These are phyloP conservation scores for Calliopum simillimum DNA, from an alignment of 2,888 invertebrate genomes.

Conservation along the genomic window DNA sequence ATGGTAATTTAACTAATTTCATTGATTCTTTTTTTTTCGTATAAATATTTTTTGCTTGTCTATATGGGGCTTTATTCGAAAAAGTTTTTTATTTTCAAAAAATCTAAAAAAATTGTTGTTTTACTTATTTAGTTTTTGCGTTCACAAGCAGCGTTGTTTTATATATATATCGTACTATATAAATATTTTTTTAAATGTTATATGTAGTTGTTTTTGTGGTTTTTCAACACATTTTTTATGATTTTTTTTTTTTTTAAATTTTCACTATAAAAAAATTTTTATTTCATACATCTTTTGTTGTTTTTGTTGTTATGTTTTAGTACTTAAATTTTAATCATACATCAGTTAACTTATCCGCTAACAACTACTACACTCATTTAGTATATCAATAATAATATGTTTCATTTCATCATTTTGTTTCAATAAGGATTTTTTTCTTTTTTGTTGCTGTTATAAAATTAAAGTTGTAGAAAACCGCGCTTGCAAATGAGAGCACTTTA, in stretches of 20 bases:
- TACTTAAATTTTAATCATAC: conserved; percentile 22
- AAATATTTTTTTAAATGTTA: conserved; percentile 50
- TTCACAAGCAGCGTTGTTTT: neutral
- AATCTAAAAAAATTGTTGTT: no score
- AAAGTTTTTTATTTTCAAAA: no score
- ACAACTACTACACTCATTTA: conserved; percentile 39
- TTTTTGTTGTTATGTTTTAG: conserved; percentile 8
- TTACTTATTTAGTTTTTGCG: neutral
- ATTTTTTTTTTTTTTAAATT: conserved; percentile 33
- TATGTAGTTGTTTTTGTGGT: conserved; percentile 42
- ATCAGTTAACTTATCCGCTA: conserved; percentile 37
- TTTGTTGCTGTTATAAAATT: conserved; percentile 43
- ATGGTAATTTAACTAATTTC: no score
- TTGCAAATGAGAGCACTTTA: conserved; percentile 41
- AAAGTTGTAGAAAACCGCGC: conserved; percentile 42
- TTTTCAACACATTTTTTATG: conserved; percentile 23
- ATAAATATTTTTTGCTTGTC: no score
- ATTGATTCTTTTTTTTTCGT: no score
- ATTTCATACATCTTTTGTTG: neutral
- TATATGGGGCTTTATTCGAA: no score
- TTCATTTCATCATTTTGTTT: conserved; percentile 22
- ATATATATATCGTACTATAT: neutral
- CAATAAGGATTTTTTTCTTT: conserved; percentile 17
- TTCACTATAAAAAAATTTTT: conserved; percentile 25
- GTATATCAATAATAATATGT: conserved; percentile 33